Conservation (phyloP, 2,797 vertebrate species). For the Anguilla anguilla region DNA sequence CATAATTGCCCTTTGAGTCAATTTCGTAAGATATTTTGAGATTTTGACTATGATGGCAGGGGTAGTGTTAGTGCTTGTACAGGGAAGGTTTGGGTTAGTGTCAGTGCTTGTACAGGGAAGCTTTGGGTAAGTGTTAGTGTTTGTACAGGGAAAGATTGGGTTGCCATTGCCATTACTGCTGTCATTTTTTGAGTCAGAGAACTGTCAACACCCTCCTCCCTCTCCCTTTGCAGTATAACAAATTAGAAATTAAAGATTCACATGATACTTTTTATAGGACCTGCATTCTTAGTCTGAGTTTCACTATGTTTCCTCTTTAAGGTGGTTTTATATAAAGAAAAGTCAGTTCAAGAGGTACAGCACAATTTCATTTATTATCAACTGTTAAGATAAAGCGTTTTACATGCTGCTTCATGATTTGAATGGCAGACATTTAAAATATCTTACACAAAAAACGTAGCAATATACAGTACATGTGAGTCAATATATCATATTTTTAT, state of each 20-base stretch:
- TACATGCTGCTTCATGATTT: not conserved
- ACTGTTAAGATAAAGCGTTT: not conserved
- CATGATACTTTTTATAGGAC: not conserved
- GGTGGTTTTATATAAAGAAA: not conserved
- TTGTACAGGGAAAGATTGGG: too few relatives aligned
- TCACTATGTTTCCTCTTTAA: not conserved
- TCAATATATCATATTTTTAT: not conserved
- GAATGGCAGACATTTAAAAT: not conserved
- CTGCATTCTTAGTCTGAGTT: not conserved
- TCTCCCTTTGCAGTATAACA: too few relatives aligned
- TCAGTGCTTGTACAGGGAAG: too few relatives aligned
- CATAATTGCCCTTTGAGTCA: not conserved
- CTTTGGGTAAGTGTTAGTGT: too few relatives aligned
- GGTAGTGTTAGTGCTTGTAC: not conserved
- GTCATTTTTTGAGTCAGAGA: too few relatives aligned
- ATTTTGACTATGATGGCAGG: not conserved
- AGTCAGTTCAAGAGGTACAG: not conserved
- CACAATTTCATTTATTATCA: not conserved
- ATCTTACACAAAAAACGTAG: not conserved
- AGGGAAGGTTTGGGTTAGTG: too few relatives aligned
- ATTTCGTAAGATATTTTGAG: not conserved
- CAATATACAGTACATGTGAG: not conserved
- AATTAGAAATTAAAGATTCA: not conserved
- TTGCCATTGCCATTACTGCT: too few relatives aligned
- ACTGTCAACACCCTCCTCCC: too few relatives aligned